Evolutionary conservation across 2,113 vertebrate species (phyloP), one percentile per base, ranked within the genome.

Genomic region (Okapia johnstoni): DNA sequence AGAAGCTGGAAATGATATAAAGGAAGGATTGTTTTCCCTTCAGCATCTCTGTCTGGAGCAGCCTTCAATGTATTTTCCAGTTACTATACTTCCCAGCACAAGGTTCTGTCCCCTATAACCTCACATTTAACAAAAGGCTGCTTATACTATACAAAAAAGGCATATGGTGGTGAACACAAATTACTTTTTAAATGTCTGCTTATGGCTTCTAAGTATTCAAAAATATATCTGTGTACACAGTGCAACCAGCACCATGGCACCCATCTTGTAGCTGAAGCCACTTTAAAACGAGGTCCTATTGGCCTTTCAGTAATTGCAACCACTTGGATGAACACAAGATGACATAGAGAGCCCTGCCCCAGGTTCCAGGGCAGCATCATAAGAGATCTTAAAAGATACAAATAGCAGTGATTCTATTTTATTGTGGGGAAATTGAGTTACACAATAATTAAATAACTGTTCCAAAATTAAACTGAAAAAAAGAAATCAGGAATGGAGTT

Each of bases 401-500:
- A 28, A 43, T 11, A 46, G 7, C 12, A 43, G 19, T 25, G 48
- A 11, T 50, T 52, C 50, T 73, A 2, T 90, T 48, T 91, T 77
- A 77, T 46, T 60, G 33, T 46, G 16, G 40, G 46, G 55, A 94
- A 90, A 90, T 25, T 17, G n/a, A 90, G 33, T 70, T 60, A 63
- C 6, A 30, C 7, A 33, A 52, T 43, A 36, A 90, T 87, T 95
- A 77, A 87, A 76, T 85, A 86, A 85, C 55, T 58, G 9, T 48
- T 80, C 16, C 61, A 93, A 85, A 93, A 77, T 60, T 92, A 66
- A 96, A 46, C 54, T 52, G n/a, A 21, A 54, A 85, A 81, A 57
- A 19, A 93, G 81, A 92, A 93, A n/a, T 90, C 52, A 30, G 66
- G 33, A 73, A 33, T 7, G 23, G 63, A 84, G 50, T 46, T 66